phyloP scores from a whole-genome alignment of 1,140 invertebrate species.

The Calliphora vicina region DNA sequence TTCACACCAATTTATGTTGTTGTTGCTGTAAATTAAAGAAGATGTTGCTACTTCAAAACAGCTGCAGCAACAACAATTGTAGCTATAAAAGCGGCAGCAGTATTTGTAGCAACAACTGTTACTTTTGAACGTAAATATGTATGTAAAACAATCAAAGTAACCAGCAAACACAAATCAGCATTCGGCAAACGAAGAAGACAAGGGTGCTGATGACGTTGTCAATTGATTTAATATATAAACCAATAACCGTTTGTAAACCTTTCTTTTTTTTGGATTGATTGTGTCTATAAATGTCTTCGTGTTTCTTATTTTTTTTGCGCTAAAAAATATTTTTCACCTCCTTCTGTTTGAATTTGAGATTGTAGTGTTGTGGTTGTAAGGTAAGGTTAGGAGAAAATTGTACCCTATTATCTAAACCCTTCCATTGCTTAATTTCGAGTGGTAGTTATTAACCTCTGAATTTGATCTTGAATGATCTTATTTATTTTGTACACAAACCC shows the following conservation, averaged over 20 bases:
- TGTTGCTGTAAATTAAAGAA: neutral
- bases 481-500: too few relatives aligned
- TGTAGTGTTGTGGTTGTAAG: neutral
- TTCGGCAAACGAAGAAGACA: neutral
- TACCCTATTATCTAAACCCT: too few relatives aligned
- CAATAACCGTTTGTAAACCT: conserved; percentile 32
- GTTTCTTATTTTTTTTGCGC: neutral
- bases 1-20: neutral
- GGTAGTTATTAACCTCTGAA: too few relatives aligned
- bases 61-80: neutral
- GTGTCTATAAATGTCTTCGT: neutral
- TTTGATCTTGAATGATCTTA: too few relatives aligned
- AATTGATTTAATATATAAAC: conserved; percentile 34
- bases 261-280: neutral
- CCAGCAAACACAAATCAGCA: neutral
- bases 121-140: too few relatives aligned
- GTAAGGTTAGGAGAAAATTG: neutral
- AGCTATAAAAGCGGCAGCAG: neutral
- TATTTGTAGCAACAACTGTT: conserved; percentile 5
- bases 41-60: neutral
- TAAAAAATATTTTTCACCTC: neutral
- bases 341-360: neutral
- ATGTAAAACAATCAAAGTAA: neutral
- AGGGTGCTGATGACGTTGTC: conserved; percentile 23
- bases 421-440: too few relatives aligned